phyloP scores from a whole-genome alignment of 2,113 vertebrate species.

The Otis tarda region DNA sequence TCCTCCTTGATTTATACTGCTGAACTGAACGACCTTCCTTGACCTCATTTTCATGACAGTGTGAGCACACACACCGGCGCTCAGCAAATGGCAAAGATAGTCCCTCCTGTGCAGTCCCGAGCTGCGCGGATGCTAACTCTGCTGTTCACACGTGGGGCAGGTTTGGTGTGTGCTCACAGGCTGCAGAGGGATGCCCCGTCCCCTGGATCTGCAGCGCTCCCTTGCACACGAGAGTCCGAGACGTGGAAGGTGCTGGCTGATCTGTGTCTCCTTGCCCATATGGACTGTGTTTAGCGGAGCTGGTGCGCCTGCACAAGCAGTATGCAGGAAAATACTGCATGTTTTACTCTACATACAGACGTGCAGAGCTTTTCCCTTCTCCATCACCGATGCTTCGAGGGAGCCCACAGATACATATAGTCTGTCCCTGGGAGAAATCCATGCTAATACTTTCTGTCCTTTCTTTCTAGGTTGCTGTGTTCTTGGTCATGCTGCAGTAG shows the following conservation, averaged over 20 bases:
- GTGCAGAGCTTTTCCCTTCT: neutral
- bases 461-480: neutral
- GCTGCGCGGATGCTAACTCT: neutral
- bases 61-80: constrained; percentile 25
- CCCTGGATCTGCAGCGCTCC: neutral
- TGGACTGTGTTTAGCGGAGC: neutral
- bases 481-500: neutral
- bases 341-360: neutral
- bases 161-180: neutral
- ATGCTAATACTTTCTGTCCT: neutral
- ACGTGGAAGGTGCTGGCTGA: neutral
- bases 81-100: neutral
- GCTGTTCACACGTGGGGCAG: accelerated
- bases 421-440: neutral
- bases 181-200: neutral
- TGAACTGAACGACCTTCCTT: constrained; percentile 62
- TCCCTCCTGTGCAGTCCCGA: neutral
- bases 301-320: neutral
- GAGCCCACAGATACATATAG: neutral
- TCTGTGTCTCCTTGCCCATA: neutral
- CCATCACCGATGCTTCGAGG: neutral
- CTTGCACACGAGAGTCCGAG: too few species aligned
- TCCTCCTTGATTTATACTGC: constrained; percentile 69
- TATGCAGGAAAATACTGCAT: neutral
- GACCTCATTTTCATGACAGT: constrained; percentile 62